Evolutionary conservation across 2,797 vertebrate genomes (phyloP).

Genomic region (Coccyzus lansbergi): DNA sequence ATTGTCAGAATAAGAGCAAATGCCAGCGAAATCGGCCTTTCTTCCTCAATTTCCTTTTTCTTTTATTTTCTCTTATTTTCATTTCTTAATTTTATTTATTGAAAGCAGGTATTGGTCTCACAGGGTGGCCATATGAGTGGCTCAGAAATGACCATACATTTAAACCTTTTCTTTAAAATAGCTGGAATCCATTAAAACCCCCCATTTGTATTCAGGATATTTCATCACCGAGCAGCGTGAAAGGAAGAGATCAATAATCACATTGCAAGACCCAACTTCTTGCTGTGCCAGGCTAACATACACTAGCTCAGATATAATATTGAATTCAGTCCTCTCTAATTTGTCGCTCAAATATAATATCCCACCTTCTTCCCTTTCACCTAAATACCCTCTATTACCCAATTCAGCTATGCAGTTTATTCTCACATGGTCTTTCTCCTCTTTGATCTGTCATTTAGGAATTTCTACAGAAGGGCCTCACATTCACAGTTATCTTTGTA

Average conservation of each 20-base stretch:
- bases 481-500: not conserved
- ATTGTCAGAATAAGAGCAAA: slow-evolving; percentile 7
- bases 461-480: not conserved
- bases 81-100: not conserved
- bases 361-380: not conserved
- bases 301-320: not conserved
- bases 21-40: not conserved
- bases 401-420: not conserved
- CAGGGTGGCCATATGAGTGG: not conserved
- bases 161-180: not conserved
- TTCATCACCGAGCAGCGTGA: slow-evolving; percentile 12
- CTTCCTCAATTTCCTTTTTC: not conserved
- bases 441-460: not conserved
- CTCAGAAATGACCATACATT: not conserved
- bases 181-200: not conserved
- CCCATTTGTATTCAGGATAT: slow-evolving; percentile 26
- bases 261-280: slow-evolving; percentile 2
- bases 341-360: not conserved
- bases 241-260: slow-evolving; percentile 52
- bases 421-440: not conserved
- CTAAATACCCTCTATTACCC: not conserved
- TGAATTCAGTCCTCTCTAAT: not conserved
- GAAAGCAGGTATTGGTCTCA: not conserved
- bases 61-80: rapidly evolving
- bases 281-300: not conserved